phyloP scores from a whole-genome alignment of 2,113 vertebrate genomes.

The Psilopogon haemacephalus region DNA sequence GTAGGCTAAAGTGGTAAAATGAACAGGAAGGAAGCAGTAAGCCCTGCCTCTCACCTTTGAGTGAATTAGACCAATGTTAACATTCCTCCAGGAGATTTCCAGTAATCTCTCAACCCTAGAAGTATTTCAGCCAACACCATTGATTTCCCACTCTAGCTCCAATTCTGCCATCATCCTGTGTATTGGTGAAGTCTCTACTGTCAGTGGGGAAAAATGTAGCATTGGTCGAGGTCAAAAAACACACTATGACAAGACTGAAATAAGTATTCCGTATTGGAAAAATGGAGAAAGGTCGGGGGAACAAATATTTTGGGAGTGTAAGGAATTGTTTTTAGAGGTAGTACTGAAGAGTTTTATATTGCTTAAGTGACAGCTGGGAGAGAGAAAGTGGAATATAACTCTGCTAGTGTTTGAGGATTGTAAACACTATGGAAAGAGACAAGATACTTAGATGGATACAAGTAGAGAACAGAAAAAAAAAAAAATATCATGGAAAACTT shows the following conservation, averaged over 20 bases:
- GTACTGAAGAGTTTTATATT: background rate
- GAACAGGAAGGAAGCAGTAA: background rate
- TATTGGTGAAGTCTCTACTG: background rate
- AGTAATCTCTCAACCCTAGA: background rate
- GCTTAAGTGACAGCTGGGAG: background rate
- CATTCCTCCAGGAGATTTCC: background rate
- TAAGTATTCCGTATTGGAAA: background rate
- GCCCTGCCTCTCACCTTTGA: background rate
- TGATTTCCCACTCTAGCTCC: background rate
- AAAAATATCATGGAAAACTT: constrained; percentile 14
- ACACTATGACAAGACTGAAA: background rate
- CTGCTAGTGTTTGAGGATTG: background rate
- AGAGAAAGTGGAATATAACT: background rate
- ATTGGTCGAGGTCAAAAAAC: background rate
- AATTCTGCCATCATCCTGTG: background rate
- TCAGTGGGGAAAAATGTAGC: background rate
- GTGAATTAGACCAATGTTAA: background rate
- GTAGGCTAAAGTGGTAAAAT: background rate
- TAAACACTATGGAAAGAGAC: background rate
- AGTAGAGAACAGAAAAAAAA: background rate
- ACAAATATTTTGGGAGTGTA: background rate
- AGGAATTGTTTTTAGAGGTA: background rate
- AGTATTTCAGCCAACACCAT: background rate
- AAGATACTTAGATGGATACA: background rate
- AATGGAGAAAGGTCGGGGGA: background rate